Evolutionary conservation across 1,140 invertebrate genomes (phyloP), one percentile per base, ranked within the genome.

Genomic region (Drosophila santomea): DNA sequence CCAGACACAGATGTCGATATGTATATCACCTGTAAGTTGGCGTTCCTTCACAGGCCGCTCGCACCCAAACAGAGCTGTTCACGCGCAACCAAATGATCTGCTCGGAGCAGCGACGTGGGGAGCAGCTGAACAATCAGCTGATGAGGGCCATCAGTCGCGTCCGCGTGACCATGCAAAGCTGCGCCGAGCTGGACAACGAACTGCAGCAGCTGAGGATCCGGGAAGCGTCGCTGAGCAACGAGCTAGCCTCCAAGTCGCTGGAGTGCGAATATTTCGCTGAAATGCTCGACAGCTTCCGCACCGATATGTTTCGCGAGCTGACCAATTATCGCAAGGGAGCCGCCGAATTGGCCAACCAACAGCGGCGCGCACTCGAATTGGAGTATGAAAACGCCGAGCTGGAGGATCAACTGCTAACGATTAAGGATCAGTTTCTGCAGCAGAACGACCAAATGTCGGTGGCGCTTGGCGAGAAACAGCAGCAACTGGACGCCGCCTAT

Each of bases 371-470:
- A 8, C 10, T 51, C n/a, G n/a, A 51, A 11, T 17, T 51, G 28
- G 28, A 51, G 48, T n/a, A 3, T 14, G 14, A 51, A 8, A 51
- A 51, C 11, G n/a, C 48, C 28, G 25, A 51, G 4, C n/a, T 51
- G 48, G 48, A 51, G 48, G 48, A 51, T 14, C 3, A 17, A 0
- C n/a, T 51, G n/a, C 48, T 51, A 1, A 51, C 48, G 8, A 51
- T 51, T 0, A 51, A 51, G 48, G 48, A 51, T 17, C 3, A 15
- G n/a, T 51, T 51, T 15, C 3, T 35, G 3, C 10, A 11, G 28
- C 48, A 51, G n/a, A 32, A 51, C 8, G 48, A 51, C 10, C 14
- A 51, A 10, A 51, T 51, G 48, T 51, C 48, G 25, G 48, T 51
- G 28, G 48, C 28, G 3, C 48, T 51, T n/a, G 48, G 28, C 48